Percentiles rank a stretch among this genome's conserved stretches.
These are phyloP conservation scores for Dicerorhinus sumatrensis DNA, from an alignment of 2,113 vertebrate species.

Conservation along the genomic window DNA sequence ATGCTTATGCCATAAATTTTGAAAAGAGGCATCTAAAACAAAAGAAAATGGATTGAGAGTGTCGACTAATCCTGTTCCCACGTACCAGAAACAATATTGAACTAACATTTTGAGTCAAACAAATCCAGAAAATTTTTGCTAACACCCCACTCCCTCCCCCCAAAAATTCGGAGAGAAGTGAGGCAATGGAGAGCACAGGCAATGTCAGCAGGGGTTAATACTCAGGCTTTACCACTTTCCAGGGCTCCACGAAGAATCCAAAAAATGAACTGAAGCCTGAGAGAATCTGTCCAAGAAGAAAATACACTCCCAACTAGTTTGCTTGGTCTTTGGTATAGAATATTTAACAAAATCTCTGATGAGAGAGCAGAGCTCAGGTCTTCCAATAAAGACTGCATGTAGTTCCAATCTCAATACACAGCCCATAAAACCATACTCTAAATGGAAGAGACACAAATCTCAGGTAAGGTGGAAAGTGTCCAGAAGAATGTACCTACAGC, in stretches of 20 bases:
- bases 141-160: background rate
- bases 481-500: background rate
- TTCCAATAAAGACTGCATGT: background rate
- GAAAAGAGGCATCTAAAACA: background rate
- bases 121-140: background rate
- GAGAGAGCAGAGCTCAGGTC: background rate
- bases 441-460: background rate
- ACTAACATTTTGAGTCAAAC: background rate
- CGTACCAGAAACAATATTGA: background rate
- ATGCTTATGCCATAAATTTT: background rate
- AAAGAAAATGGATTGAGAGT: background rate
- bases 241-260: background rate
- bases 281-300: conserved; percentile 6
- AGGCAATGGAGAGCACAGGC: background rate
- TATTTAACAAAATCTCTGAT: background rate
- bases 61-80: background rate
- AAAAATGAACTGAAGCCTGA: background rate
- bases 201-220: background rate
- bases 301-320: background rate
- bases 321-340: background rate
- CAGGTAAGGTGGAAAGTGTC: background rate
- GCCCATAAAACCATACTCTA: background rate
- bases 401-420: background rate
- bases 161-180: background rate
- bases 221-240: background rate